These are phyloP conservation scores for Periophthalmus magnuspinnatus DNA, from an alignment of 2,797 vertebrate genomes.

Conservation along the genomic window DNA sequence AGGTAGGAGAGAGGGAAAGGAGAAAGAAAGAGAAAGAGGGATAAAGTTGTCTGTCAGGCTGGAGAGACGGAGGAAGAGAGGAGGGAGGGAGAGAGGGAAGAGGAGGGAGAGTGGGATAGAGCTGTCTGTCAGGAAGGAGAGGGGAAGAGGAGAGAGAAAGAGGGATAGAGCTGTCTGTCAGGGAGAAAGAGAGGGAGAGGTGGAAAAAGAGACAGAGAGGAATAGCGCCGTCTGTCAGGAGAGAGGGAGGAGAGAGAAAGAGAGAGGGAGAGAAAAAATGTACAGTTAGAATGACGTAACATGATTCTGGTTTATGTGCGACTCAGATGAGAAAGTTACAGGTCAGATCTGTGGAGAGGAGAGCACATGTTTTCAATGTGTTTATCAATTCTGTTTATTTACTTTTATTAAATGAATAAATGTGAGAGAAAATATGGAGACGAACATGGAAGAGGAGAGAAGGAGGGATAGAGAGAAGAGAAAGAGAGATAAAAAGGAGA, in stretches of 20 bases:
- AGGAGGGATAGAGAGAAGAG: constrained; percentile 82
- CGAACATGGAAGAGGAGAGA: background rate
- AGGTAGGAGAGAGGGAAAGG: too few species aligned
- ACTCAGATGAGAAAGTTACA: too few species aligned
- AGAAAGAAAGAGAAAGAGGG: too few species aligned
- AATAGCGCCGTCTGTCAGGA: constrained; percentile 94
- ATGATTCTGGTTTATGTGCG: too few species aligned
- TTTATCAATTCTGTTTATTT: too few species aligned
- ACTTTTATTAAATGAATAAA: too few species aligned
- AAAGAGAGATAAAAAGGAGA: constrained; percentile 82
- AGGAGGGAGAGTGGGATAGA: constrained; percentile 84
- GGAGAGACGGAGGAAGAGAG: constrained; percentile 36
- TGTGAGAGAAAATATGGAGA: too few species aligned
- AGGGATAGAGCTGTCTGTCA: constrained; percentile 92
- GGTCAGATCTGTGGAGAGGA: too few species aligned
- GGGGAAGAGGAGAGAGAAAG: background rate
- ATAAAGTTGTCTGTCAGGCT: background rate
- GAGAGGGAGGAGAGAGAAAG: background rate
- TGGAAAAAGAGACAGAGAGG: constrained; percentile 85
- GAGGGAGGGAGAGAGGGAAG: constrained; percentile 69
- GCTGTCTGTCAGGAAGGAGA: constrained; percentile 87
- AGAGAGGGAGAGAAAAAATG: constrained; percentile 57
- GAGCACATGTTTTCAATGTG: too few species aligned
- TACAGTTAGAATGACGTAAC: too few species aligned
- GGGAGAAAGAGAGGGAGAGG: constrained; percentile 38